These are phyloP conservation scores for Syngnathus floridae DNA, from an alignment of 2,113 vertebrate species.

Conservation along the genomic window DNA sequence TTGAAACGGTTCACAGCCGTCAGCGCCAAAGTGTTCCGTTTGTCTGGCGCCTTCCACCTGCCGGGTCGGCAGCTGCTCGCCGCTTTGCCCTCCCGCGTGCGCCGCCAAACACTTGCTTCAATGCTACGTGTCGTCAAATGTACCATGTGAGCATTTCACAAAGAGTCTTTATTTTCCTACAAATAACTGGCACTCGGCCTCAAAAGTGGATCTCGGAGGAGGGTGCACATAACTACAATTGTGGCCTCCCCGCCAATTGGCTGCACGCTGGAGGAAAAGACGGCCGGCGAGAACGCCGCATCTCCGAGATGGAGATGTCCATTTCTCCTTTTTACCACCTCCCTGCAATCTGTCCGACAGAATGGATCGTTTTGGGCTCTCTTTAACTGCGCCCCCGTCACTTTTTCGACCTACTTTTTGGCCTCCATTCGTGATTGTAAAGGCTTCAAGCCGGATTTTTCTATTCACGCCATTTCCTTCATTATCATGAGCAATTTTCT, in stretches of 20 bases:
- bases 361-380: conserved; percentile 40
- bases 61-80: background rate
- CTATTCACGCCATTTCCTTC: conserved; percentile 49
- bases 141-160: background rate
- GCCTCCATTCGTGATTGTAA: conserved; percentile 35
- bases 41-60: background rate
- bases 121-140: background rate
- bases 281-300: conserved; percentile 2
- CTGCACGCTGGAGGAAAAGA: too few relatives aligned
- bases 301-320: conserved; percentile 50
- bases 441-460: conserved; percentile 21
- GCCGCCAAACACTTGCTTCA: background rate
- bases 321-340: conserved; percentile 27
- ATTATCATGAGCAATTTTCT: conserved; percentile 52
- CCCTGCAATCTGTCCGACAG: background rate
- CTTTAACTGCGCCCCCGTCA: conserved; percentile 39
- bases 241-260: too few relatives aligned
- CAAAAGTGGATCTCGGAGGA: too few relatives aligned
- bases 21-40: background rate
- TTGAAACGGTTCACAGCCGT: background rate
- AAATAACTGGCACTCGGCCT: too few relatives aligned
- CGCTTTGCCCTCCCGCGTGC: background rate
- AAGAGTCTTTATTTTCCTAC: too few relatives aligned
- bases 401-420: conserved; percentile 38
- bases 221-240: too few relatives aligned